phyloP scores from a whole-genome alignment of 1,140 invertebrate genomes.

The Cyrtorhinus lividipennis region DNA sequence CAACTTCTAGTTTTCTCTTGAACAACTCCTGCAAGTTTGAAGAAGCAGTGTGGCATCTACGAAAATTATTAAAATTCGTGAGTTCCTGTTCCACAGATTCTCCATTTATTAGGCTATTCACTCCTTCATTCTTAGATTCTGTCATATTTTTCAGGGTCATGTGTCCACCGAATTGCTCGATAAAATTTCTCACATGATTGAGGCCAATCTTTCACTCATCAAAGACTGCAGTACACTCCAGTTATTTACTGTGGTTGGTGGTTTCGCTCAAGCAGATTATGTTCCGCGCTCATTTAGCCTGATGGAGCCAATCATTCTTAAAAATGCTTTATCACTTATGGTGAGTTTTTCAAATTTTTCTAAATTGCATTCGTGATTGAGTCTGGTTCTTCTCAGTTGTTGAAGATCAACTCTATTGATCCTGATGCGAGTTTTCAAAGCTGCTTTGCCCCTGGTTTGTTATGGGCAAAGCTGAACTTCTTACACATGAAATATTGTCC shows the following conservation, averaged over 20 bases:
- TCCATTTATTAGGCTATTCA: no score
- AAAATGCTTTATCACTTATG: conserved; percentile 28
- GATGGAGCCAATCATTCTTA: conserved; percentile 31
- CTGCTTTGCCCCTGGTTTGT: not conserved
- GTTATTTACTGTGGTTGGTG: conserved; percentile 35
- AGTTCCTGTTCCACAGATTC: not conserved
- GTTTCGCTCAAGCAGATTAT: conserved; percentile 39
- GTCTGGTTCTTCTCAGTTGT: not conserved
- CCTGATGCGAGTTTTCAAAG: not conserved
- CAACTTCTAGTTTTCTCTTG: conserved; percentile 33
- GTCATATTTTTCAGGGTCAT: conserved; percentile 29
- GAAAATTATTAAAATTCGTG: conserved; percentile 35
- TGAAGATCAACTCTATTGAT: not conserved
- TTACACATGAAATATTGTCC: not conserved
- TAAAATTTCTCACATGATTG: conserved; percentile 34
- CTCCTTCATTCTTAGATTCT: not conserved
- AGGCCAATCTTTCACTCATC: conserved; percentile 28
- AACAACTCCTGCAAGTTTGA: conserved; percentile 35
- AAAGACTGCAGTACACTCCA: conserved; percentile 25
- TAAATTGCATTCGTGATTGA: not conserved
- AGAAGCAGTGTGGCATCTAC: conserved; percentile 33
- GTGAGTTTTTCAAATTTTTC: not conserved
- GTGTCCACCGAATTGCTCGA: conserved; percentile 37
- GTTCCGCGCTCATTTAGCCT: conserved; percentile 38
- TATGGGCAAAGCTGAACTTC: no score